A percentile compares a stretch with the other conserved stretches of the same genome.
Conservation (phyloP, 2,888 invertebrate genomes). For the Peribatodes rhomboidaria region DNA sequence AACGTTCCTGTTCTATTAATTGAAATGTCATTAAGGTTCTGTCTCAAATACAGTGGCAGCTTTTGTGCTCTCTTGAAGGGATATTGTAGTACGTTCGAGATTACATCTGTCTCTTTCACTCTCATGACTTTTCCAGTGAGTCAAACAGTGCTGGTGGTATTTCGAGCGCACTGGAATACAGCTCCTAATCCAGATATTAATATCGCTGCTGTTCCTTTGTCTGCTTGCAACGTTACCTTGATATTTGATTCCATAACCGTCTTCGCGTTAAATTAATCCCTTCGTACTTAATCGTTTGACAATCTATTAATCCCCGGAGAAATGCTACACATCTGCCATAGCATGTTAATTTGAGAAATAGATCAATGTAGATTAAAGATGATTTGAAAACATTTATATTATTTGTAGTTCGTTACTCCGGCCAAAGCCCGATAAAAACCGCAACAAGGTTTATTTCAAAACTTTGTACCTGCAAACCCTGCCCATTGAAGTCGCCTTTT, state of each 20-base stretch:
- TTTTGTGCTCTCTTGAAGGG: conserved; percentile 2
- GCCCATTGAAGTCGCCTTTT: conserved; percentile 37
- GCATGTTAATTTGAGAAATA: too few relatives aligned
- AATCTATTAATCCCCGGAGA: too few relatives aligned
- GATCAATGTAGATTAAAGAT: neutral
- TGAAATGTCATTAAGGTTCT: conserved; percentile 24
- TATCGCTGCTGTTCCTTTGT: conserved; percentile 13
- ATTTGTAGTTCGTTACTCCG: neutral
- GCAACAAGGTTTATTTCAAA: conserved; percentile 18
- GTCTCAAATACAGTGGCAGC: conserved; percentile 19
- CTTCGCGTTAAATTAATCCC: neutral
- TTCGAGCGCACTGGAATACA: too few relatives aligned
- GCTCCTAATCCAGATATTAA: neutral
- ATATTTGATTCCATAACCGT: conserved; percentile 9
- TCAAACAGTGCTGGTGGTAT: too few relatives aligned
- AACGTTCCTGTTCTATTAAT: conserved; percentile 16
- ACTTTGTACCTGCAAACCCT: conserved; percentile 24
- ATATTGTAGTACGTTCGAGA: too few relatives aligned
- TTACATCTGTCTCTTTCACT: too few relatives aligned
- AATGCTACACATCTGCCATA: too few relatives aligned
- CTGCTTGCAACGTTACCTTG: conserved; percentile 14
- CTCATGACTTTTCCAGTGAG: too few relatives aligned
- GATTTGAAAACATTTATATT: neutral
- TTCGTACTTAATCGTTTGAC: neutral
- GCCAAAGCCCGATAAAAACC: conserved; percentile 2